Evolutionary conservation across 2,888 invertebrate genomes (phyloP).

Genomic region (Cerastis rubricosa): DNA sequence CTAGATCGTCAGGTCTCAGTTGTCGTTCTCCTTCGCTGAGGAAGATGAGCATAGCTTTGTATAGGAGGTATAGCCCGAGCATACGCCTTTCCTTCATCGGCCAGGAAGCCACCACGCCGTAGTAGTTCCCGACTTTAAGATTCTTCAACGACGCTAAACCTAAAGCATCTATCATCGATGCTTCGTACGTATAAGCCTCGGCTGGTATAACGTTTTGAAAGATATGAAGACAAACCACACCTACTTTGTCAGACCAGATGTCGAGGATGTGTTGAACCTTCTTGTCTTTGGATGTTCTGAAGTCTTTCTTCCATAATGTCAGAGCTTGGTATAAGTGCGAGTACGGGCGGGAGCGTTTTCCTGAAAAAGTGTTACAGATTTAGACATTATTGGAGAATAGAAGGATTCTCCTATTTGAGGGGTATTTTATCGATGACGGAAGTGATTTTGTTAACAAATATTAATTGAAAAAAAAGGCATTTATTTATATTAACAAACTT

Average conservation of each 20-base stretch:
- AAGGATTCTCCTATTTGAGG: background rate
- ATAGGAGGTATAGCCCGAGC: constrained; percentile 95
- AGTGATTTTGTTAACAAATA: background rate
- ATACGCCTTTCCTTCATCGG: constrained; percentile 92
- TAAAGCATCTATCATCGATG: constrained; percentile 97
- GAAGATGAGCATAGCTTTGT: constrained; percentile 96
- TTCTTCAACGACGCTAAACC: constrained; percentile 95
- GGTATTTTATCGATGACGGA: background rate
- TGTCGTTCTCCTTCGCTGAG: constrained; percentile 97
- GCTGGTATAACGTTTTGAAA: constrained; percentile 97
- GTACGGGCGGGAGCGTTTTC: constrained; percentile 96
- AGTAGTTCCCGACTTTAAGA: constrained; percentile 95
- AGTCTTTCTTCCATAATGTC: constrained; percentile 90
- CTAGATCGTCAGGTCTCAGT: constrained; percentile 94
- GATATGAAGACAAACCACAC: constrained; percentile 97
- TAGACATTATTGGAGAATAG: background rate
- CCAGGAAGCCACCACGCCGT: constrained; percentile 95
- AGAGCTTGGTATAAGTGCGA: constrained; percentile 97
- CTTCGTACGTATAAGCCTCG: constrained; percentile 98
- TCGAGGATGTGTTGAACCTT: constrained; percentile 96
- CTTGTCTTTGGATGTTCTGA: constrained; percentile 82
- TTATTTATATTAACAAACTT: too few relatives aligned
- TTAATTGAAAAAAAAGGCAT: background rate
- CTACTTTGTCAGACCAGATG: constrained; percentile 96
- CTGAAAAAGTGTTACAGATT: constrained; percentile 67